Evolutionary conservation across 2,888 invertebrate species (phyloP), one percentile per base, ranked within the genome.

Genomic region (Hyposoter didymator): DNA sequence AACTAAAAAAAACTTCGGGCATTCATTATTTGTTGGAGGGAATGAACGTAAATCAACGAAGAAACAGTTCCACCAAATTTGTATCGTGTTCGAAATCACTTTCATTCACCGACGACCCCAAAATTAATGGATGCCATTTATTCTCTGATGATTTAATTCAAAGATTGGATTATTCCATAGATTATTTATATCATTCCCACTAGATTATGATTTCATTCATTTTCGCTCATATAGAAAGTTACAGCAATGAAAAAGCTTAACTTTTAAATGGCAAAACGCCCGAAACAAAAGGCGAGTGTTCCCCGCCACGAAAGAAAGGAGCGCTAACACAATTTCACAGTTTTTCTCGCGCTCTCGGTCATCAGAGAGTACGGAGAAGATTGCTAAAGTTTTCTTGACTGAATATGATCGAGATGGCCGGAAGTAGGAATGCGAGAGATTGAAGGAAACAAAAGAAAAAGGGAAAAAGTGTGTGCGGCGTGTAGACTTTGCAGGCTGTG

Each of bases 321-420:
- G 12, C 17, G 12, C 17, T 67, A 66, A 67, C 66, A 47, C 55
- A 32, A 35, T 12, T 45, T 45, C 47, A 2, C 14, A 12, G 19
- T n/a, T 75, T 22, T 35, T 39, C 69, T 78, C 22, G 19, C 19
- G 43, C 10, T 12, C 17, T 17, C 59, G 28, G 14, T 59, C 28
- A 47, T 69, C 47, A 14, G 59, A 28, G 19, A 2, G 59, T 78
- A 55, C 45, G 19, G 43, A 78, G 59, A 72, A 82, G 74, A 84
- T 78, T 73, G 78, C 78, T 22, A 78, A 84, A 82, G 78, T 84
- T 84, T 35, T 52, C 19, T 59, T 22, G 73, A 43, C 66, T 47
- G 39, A 12, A 69, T 47, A 47, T 76, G 73, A 70, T 74, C 64
- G 69, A 78, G 67, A 67, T 70, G 49, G 78, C 59, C 78, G 69